phyloP scores from a whole-genome alignment of 2,888 invertebrate genomes.

The Athripsodes cinereus region DNA sequence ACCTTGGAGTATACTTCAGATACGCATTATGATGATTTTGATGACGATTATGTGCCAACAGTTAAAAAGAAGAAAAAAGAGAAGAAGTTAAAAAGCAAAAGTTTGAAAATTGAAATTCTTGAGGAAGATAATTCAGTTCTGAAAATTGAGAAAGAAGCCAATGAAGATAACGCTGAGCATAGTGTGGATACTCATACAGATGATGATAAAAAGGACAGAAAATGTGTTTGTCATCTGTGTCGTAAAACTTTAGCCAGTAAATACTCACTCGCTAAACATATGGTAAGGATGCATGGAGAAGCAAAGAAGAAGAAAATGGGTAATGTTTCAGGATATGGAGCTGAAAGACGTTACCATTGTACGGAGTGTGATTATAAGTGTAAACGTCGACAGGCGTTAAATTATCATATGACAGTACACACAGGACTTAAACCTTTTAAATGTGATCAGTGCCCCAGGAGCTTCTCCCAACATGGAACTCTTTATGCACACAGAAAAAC shows the following conservation, averaged over 20 bases:
- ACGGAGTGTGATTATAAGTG: conserved; percentile 41
- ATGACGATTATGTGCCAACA: too few relatives aligned
- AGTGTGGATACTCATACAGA: conserved; percentile 8
- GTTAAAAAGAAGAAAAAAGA: too few relatives aligned
- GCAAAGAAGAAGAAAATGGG: background rate
- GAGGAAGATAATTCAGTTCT: too few relatives aligned
- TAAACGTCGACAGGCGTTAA: conserved; percentile 44
- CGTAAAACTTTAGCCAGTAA: background rate
- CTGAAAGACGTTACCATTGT: conserved; percentile 40
- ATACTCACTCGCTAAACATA: background rate
- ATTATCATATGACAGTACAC: conserved; percentile 46
- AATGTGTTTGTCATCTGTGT: background rate
- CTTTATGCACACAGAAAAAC: too few relatives aligned
- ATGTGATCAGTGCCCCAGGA: too few relatives aligned
- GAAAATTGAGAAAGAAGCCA: background rate
- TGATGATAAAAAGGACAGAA: conserved; percentile 1
- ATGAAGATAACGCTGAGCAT: background rate
- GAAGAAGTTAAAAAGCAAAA: background rate
- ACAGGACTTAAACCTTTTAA: too few relatives aligned
- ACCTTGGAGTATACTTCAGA: too few relatives aligned
- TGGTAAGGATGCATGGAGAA: background rate
- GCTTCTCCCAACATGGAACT: too few relatives aligned
- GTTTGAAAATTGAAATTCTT: background rate
- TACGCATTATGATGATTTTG: too few relatives aligned
- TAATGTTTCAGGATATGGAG: conserved; percentile 37